Conservation (phyloP, 2,888 invertebrate genomes). For the Acheta domesticus region DNA sequence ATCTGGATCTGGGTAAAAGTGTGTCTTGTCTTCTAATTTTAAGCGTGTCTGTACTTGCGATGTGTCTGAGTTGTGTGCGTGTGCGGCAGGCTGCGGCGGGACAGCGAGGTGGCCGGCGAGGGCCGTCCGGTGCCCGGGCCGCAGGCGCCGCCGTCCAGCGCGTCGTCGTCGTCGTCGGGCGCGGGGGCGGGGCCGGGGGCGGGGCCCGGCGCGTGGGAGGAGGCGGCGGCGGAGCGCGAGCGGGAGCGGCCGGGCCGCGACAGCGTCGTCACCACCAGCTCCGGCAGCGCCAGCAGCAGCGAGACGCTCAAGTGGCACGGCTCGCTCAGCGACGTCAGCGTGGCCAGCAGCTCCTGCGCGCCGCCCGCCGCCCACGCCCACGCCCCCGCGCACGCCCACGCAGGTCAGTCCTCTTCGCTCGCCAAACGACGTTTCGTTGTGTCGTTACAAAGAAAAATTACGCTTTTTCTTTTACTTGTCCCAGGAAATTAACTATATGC, state of each 20-base stretch:
- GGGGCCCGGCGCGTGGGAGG: conserved; percentile 49
- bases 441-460: no score
- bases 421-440: no score
- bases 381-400: conserved; percentile 25
- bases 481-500: no score
- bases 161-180: conserved; percentile 49
- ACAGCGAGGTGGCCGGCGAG: conserved; percentile 56
- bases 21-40: not conserved
- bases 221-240: conserved; percentile 40
- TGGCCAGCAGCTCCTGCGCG: conserved; percentile 53
- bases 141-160: conserved; percentile 47
- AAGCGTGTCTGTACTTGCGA: not conserved
- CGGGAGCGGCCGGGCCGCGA: conserved; percentile 53
- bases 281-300: conserved; percentile 63
- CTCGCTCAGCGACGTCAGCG: conserved; percentile 69
- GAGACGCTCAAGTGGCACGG: conserved; percentile 79
- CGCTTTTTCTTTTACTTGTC: no score
- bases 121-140: conserved; percentile 41
- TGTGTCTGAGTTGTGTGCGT: not conserved
- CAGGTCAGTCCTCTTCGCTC: no score
- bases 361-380: conserved; percentile 34
- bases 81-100: conserved; percentile 52
- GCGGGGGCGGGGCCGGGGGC: conserved; percentile 48
- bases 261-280: conserved; percentile 61
- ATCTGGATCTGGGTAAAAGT: no score